A percentile compares a stretch with the other conserved stretches of the same genome.
phyloP scores from a whole-genome alignment of 2,113 vertebrate species.

The Sceloporus undulatus region DNA sequence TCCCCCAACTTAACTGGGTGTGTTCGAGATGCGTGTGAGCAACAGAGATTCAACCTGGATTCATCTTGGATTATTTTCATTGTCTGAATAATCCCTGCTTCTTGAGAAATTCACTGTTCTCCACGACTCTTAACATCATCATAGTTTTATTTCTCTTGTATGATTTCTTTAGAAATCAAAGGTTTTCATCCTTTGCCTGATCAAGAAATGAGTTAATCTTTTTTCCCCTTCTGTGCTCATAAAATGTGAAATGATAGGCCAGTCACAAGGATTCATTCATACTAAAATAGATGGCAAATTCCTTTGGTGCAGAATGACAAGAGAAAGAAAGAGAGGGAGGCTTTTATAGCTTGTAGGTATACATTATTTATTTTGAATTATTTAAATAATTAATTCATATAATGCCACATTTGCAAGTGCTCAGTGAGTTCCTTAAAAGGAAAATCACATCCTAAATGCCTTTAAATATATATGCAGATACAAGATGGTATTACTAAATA shows the following conservation, averaged over 20 bases:
- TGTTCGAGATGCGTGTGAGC: no score
- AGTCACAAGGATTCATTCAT: slow-evolving; percentile 69
- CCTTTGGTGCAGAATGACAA: slow-evolving; percentile 25
- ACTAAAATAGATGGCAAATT: slow-evolving; percentile 61
- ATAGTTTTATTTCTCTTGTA: no score
- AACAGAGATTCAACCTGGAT: no score
- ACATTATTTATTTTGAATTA: slow-evolving; percentile 72
- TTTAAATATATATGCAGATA: background rate
- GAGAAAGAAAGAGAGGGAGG: slow-evolving; percentile 57
- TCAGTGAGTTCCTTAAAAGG: slow-evolving; percentile 47
- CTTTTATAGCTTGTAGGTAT: slow-evolving; percentile 65
- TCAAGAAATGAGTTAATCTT: slow-evolving; percentile 30
- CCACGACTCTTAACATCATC: no score
- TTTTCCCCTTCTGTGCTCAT: slow-evolving; percentile 66
- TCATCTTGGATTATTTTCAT: no score
- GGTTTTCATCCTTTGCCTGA: slow-evolving; percentile 19
- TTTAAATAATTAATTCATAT: slow-evolving; percentile 73
- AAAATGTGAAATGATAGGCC: slow-evolving; percentile 65
- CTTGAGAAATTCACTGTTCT: no score
- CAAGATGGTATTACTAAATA: background rate
- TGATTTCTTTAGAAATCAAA: no score
- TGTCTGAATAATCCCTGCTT: no score
- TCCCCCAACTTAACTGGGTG: no score
- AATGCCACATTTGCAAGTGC: slow-evolving; percentile 62
- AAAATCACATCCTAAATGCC: background rate